Percentiles rank a stretch among this genome's conserved stretches.
Conservation (phyloP, 2,888 invertebrate species). For the Sarcophaga subvicina region DNA sequence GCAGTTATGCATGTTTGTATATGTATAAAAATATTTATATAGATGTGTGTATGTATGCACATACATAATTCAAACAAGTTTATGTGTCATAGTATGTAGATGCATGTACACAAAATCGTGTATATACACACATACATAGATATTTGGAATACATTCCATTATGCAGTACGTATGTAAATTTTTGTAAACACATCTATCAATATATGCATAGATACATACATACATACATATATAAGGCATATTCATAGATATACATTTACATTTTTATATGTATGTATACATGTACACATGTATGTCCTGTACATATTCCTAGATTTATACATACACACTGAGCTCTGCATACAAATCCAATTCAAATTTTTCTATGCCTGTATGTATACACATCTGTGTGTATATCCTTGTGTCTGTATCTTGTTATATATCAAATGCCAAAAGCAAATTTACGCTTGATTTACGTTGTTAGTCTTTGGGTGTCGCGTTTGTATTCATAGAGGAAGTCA, state of each 20-base stretch:
- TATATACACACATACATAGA: too few relatives aligned
- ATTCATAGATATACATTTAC: neutral
- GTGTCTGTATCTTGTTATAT: constrained; percentile 51
- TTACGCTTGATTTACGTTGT: constrained; percentile 66
- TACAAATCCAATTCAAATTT: too few relatives aligned
- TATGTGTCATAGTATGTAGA: constrained; percentile 4
- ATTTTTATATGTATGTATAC: neutral
- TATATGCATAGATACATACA: neutral
- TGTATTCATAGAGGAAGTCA: constrained; percentile 60
- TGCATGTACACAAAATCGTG: neutral
- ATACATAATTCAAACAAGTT: neutral
- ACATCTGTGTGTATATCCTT: neutral
- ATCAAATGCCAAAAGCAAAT: constrained; percentile 64
- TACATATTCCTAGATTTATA: neutral
- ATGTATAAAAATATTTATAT: neutral
- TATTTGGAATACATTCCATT: too few relatives aligned
- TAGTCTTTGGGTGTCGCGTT: constrained; percentile 52
- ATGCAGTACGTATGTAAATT: neutral
- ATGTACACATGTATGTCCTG: neutral
- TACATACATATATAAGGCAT: neutral
- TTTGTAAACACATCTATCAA: constrained; percentile 15
- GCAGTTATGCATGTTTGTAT: neutral
- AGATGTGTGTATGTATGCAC: neutral
- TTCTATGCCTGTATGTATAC: too few relatives aligned
- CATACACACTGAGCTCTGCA: neutral